These are phyloP conservation scores for Polyodon spathula DNA, from an alignment of 2,113 vertebrate species.

Conservation along the genomic window DNA sequence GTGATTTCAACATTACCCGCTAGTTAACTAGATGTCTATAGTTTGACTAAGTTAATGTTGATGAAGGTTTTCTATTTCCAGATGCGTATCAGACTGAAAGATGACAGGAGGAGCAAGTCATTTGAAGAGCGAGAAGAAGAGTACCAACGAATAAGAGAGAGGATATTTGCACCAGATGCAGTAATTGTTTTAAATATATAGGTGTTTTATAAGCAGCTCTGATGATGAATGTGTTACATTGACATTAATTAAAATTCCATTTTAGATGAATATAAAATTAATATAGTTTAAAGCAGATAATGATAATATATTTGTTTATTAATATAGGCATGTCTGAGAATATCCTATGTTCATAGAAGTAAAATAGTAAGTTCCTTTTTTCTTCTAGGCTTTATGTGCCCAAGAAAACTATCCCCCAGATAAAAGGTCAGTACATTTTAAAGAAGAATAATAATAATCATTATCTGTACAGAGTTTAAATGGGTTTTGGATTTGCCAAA, in stretches of 20 bases:
- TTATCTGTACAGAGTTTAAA: too few species aligned
- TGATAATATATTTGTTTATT: too few species aligned
- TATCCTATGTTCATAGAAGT: too few species aligned
- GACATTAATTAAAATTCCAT: too few species aligned
- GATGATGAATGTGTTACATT: too few species aligned
- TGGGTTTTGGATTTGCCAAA: too few species aligned
- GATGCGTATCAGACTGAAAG: constrained; percentile 89
- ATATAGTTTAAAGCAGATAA: too few species aligned
- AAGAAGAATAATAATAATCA: too few species aligned
- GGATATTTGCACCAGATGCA: constrained; percentile 95
- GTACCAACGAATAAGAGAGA: constrained; percentile 83
- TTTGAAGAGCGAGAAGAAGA: constrained; percentile 96
- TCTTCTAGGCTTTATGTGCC: constrained; percentile 68
- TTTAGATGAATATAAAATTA: too few species aligned
- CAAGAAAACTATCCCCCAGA: constrained; percentile 86
- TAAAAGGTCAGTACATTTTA: constrained; percentile 68
- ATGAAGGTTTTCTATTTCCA: constrained; percentile 40
- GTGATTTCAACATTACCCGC: not conserved
- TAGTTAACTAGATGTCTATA: not conserved
- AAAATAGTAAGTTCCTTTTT: constrained; percentile 3
- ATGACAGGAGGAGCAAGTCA: constrained; percentile 86
- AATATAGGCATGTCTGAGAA: too few species aligned
- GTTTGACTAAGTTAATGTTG: constrained; percentile 7
- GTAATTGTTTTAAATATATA: too few species aligned
- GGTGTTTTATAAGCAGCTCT: too few species aligned